phyloP scores from a whole-genome alignment of 2,113 vertebrate genomes.

The Gallinago jamesoni region DNA sequence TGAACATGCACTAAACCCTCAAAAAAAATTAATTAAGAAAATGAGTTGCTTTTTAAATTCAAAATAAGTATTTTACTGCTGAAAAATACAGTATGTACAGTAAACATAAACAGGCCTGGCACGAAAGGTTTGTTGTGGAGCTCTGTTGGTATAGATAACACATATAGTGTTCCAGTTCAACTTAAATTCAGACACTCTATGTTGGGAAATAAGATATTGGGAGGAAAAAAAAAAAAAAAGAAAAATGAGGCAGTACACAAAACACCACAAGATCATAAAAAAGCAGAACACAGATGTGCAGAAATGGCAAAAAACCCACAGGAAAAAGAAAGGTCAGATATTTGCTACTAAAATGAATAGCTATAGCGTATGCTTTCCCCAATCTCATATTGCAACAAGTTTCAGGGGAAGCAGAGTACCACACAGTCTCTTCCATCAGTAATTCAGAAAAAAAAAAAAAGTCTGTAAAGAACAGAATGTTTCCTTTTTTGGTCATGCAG shows the following conservation, averaged over 20 bases:
- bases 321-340: neutral
- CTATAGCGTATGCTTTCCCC: neutral
- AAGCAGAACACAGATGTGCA: neutral
- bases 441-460: neutral
- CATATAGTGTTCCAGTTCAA: neutral
- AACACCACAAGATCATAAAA: neutral
- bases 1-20: conserved; percentile 37
- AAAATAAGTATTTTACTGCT: conserved; percentile 10
- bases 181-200: neutral
- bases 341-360: neutral
- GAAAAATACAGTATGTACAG: neutral
- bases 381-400: neutral
- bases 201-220: neutral
- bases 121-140: neutral
- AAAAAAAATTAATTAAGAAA: conserved; percentile 65
- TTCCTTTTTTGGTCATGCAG: neutral
- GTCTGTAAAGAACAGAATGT: neutral
- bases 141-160: neutral
- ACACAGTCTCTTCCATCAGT: neutral
- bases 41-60: neutral
- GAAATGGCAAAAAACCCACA: neutral
- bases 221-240: neutral
- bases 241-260: neutral
- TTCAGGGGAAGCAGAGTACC: neutral
- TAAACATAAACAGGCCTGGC: neutral